Base-by-base conservation (phyloP, 2,113 vertebrate species). In the Notothenia rossii region DNA sequence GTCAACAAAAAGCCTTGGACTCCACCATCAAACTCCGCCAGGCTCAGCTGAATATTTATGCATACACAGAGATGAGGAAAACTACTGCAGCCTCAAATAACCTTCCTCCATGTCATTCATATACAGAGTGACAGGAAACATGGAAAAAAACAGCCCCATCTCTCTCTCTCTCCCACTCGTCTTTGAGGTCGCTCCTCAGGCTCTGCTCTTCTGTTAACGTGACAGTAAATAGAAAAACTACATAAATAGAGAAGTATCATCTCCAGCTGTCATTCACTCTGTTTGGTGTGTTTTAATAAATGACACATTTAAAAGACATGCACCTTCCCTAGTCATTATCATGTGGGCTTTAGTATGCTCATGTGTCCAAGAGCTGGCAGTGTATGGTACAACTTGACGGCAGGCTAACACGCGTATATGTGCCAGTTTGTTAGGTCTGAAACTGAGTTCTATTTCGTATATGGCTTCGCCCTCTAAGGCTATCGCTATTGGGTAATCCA, bases 21-120 rank as follows among this genome's bases (percentile, higher is more conserved):
- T 70, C 59, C 22, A 14, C 43, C 22, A 49, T 64, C 59, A 56
- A 29, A 25, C 53, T 48, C 56, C 12, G 45, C 64, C 11, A 51
- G 60, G 63, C 49, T 62, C 58, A 49, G 66, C 64, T 68, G 46
- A 75, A 72, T 84, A 77, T 82, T 76, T 77, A 49, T 82, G 50
- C 82, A 49, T 63, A 64, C 59, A 67, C 56, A 74, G 40, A 60
- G 33, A 55, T 49, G 15, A 64, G 45, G 54, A 70, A 65, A 81
- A 60, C 56, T 48, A 8, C 51, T 36, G 53, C 33, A 71, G 18
- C 61, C 72, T 61, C 0, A 53, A 71, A 22, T 71, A 68, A 60
- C 36, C 59, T n/a, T 18, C 40, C 60, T 45, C 0, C 7, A 1
- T 75, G 72, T 53, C 33, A 29, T 62, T 66, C 45, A 77, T 40